These are phyloP conservation scores for Hippocampus zosterae DNA, from an alignment of 2,113 vertebrate genomes.

Conservation along the genomic window DNA sequence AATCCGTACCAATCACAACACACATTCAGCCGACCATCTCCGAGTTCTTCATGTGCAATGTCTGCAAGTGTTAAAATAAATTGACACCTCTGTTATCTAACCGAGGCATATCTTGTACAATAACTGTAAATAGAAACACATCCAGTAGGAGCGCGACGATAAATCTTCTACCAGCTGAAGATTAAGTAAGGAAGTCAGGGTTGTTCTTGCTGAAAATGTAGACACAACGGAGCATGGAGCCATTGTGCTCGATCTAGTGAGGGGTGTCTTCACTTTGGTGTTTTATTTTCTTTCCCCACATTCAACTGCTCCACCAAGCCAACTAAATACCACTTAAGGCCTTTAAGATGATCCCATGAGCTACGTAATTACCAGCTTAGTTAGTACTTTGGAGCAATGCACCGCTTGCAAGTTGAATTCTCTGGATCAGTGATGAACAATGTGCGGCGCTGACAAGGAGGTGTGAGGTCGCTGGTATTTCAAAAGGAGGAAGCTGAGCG, in stretches of 20 bases:
- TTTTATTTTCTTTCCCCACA: background rate
- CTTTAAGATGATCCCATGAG: slow-evolving; percentile 47
- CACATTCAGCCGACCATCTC: background rate
- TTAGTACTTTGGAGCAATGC: slow-evolving; percentile 22
- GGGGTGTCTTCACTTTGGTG: too few species aligned
- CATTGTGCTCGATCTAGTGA: background rate
- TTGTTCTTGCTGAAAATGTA: background rate
- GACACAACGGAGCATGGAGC: slow-evolving; percentile 3
- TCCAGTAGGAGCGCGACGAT: background rate
- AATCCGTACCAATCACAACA: background rate
- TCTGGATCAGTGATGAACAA: slow-evolving; percentile 28
- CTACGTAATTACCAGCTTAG: slow-evolving; percentile 39
- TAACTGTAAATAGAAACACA: slow-evolving; percentile 5
- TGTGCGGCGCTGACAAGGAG: slow-evolving; percentile 25
- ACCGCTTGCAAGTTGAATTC: slow-evolving; percentile 30
- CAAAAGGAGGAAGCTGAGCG: slow-evolving; percentile 38
- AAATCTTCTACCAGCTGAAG: background rate
- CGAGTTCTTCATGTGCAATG: background rate
- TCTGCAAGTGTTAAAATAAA: background rate
- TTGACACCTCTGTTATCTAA: background rate
- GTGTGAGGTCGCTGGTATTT: slow-evolving; percentile 27
- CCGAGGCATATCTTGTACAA: background rate
- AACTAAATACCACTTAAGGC: slow-evolving; percentile 41
- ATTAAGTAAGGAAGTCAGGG: background rate
- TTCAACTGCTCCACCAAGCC: slow-evolving; percentile 4